Evolutionary conservation across 2,888 invertebrate genomes (phyloP), one percentile per base, ranked within the genome.

Genomic region (Epiblema foenella): DNA sequence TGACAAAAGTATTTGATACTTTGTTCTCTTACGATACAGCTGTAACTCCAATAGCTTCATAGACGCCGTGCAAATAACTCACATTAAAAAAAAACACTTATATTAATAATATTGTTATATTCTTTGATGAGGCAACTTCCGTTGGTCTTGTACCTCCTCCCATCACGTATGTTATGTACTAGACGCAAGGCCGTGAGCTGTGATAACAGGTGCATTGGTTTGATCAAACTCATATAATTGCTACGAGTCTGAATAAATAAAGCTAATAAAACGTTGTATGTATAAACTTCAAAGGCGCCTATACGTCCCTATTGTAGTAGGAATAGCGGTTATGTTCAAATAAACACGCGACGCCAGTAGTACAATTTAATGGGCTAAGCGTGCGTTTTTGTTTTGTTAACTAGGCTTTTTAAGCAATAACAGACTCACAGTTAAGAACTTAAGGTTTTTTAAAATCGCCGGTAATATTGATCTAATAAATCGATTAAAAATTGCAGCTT

Each of bases 201-300:
- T 62, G 63, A 63, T 63, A 63, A 63, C 63, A 63, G 29, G 37
- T 52, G 63, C 63, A 63, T 63, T 63, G 63, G 63, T 63, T 63
- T 52, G 15, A 63, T 18, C 51, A 63, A 51, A 63, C 51, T 63
- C 20, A 63, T 52, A 63, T 51, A 63, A 63, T 63, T 64, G 52
- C 54, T 24, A 15, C 52, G 18, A 63, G 37, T 39, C 33, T 51
- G 51, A 18, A 51, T 18, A 20, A 52, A 52, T 5, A 39, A 8
- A 33, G 2, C 7, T 18, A 4, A 33, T 3, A 37, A 5, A 10
- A 54, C 52, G 63, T 64, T 37, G 11, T 37, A 64, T 64, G 20
- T 20, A 4, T 20, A 52, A 24, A 39, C n/a, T 37, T 9, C 20
- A 20, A 15, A 20, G 39, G 9, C 7, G n/a, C 37, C 52, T 52